Evolutionary conservation across 2,797 vertebrate genomes (phyloP).

Genomic region (Clarias pachynema): DNA sequence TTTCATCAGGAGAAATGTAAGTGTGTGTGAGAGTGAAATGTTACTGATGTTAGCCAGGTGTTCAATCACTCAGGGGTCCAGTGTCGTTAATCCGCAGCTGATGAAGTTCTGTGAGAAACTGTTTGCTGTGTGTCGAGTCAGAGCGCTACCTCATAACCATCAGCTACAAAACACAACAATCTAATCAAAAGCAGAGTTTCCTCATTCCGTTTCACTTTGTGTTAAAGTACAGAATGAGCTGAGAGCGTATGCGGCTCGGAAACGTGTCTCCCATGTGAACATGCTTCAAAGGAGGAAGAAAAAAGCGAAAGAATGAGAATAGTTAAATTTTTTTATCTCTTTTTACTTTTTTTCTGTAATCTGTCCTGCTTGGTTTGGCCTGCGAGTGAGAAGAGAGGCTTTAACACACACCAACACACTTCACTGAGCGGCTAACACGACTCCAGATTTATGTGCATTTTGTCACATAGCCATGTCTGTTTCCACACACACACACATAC

Average conservation of each 20-base stretch:
- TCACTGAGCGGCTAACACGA: slow-evolving; percentile 36
- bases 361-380: slow-evolving; percentile 56
- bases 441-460: slow-evolving; percentile 30
- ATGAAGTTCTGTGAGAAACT: too few species aligned
- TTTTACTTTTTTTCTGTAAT: slow-evolving; percentile 28
- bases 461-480: slow-evolving; percentile 18
- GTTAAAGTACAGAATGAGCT: too few species aligned
- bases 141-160: too few species aligned
- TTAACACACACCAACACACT: slow-evolving; percentile 41
- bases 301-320: not conserved
- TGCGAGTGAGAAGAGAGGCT: slow-evolving; percentile 36
- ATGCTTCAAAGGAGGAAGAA: not conserved
- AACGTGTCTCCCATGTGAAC: not conserved
- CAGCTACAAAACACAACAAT: too few species aligned
- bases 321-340: not conserved
- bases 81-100: too few species aligned
- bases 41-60: not conserved
- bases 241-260: too few species aligned
- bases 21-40: not conserved
- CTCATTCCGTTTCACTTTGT: too few species aligned
- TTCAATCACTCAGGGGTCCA: not conserved
- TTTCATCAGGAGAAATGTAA: not conserved
- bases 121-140: too few species aligned
- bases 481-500: slow-evolving; percentile 29
- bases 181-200: too few species aligned